Evolutionary conservation across 2,888 invertebrate species (phyloP).

Genomic region (Piscicola geometra): DNA sequence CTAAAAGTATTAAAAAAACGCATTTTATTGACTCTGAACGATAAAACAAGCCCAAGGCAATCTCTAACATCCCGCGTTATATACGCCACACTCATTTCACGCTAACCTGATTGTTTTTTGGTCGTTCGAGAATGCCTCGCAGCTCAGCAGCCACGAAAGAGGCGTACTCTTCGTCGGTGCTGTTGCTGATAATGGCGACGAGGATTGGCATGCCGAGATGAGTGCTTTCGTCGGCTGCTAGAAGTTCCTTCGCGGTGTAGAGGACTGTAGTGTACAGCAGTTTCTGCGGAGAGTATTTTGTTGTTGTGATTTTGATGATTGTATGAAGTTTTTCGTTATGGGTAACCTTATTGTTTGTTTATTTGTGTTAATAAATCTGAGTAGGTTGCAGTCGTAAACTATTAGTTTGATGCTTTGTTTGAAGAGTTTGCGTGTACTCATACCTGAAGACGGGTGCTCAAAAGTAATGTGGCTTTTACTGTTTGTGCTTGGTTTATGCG

Average conservation of each 20-base stretch:
- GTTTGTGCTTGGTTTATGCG: too few relatives aligned
- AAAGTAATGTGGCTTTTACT: too few relatives aligned
- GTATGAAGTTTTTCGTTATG: too few relatives aligned
- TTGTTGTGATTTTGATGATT: too few relatives aligned
- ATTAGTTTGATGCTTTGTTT: too few relatives aligned
- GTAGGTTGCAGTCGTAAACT: too few relatives aligned
- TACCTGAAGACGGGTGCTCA: too few relatives aligned
- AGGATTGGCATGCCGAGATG: slow-evolving; percentile 60
- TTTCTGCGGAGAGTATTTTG: slow-evolving; percentile 70
- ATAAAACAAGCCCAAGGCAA: neutral
- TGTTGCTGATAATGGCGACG: slow-evolving; percentile 41
- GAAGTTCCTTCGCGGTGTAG: slow-evolving; percentile 79
- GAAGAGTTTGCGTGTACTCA: too few relatives aligned
- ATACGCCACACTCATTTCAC: neutral
- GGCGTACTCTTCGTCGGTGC: slow-evolving; percentile 43
- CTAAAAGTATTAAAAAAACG: neutral
- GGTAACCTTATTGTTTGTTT: too few relatives aligned
- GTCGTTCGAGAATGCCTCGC: slow-evolving; percentile 42
- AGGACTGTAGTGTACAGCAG: slow-evolving; percentile 89
- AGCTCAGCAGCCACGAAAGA: slow-evolving; percentile 72
- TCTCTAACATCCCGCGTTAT: neutral
- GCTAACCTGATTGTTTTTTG: neutral
- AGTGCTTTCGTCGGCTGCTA: slow-evolving; percentile 77
- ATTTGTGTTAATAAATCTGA: too few relatives aligned
- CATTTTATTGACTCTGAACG: neutral